These are phyloP conservation scores for Chanos chanos DNA, from an alignment of 2,797 vertebrate genomes.

Conservation along the genomic window DNA sequence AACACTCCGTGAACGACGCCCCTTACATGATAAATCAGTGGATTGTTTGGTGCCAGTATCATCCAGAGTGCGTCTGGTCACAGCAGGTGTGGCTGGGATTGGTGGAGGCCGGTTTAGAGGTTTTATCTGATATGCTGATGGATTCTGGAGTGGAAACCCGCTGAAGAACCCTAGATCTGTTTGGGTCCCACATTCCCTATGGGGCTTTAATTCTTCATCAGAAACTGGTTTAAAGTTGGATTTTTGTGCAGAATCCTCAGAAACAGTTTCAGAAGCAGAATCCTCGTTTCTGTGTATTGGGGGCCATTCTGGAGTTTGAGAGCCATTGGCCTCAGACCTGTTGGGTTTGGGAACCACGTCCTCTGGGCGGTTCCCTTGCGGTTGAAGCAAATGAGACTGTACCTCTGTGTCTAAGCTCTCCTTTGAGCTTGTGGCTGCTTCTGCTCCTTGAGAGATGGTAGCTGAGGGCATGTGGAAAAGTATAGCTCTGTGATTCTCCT, in stretches of 20 bases:
- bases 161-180: neutral
- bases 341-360: neutral
- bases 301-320: no score
- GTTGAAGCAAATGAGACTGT: conserved; percentile 41
- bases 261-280: neutral
- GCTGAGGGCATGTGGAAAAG: conserved; percentile 73
- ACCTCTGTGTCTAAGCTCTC: conserved; percentile 74
- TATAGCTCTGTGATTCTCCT: conserved; percentile 62
- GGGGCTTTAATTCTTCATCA: conserved; percentile 14
- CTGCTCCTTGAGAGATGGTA: conserved; percentile 75
- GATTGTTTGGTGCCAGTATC: conserved; percentile 41
- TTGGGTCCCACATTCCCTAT: conserved; percentile 17
- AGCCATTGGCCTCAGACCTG: no score
- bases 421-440: conserved; percentile 70
- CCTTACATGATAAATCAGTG: conserved; percentile 51
- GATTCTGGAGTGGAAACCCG: neutral
- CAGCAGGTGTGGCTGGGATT: conserved; percentile 59
- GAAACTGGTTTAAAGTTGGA: neutral
- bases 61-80: conserved; percentile 59
- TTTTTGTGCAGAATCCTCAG: neutral
- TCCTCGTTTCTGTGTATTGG: neutral
- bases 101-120: conserved; percentile 37
- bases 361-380: conserved; percentile 44
- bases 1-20: conserved; percentile 62
- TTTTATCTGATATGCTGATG: conserved; percentile 19